Evolutionary conservation across 2,113 vertebrate genomes (phyloP), one percentile per base, ranked within the genome.

Genomic region (Malaclemys terrapin): DNA sequence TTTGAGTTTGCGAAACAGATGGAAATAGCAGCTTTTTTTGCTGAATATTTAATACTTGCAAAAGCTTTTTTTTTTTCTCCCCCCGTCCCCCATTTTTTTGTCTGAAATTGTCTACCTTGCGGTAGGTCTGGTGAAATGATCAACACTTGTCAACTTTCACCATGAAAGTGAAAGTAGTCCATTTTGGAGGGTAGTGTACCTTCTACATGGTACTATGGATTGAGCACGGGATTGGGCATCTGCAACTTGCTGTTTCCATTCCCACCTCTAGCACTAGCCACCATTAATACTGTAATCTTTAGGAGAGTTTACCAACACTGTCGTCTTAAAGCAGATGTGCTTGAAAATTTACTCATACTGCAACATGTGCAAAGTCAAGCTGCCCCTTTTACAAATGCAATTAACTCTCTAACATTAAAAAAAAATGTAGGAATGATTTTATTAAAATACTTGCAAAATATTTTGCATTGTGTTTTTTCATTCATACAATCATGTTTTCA

Each of bases 91-190:
- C 45, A 6, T 45, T n/a, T 14, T n/a, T 13, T 6, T 12, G 59
- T 8, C 45, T 81, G 12, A 3, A 79, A 75, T 3, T 24, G 20
- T 75, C 42, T n/a, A 6, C 47, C 47, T 10, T 5, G 0, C 72
- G 62, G 1, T 16, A 22, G 47, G 0, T 0, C 54, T 84, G n/a
- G 2, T 75, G 79, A 75, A 25, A 5, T 87, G 35, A 5, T 72
- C 5, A 5, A 35, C 5, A 3, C 6, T 38, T 72, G 8, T 79
- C 17, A 9, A 9, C 19, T 12, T 47, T 38, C 85, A 29, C 20
- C 11, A 35, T 79, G 62, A 75, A 75, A 49, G 11, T 59, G 27
- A 52, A 7, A 47, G 42, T 25, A 12, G 50, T 80, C 7, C 14
- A 10, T 3, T 31, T 79, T 1, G 5, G 35, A 53, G 31, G 17